Evolutionary conservation across 1,140 invertebrate genomes (phyloP).

Genomic region (Ericerus pela): DNA sequence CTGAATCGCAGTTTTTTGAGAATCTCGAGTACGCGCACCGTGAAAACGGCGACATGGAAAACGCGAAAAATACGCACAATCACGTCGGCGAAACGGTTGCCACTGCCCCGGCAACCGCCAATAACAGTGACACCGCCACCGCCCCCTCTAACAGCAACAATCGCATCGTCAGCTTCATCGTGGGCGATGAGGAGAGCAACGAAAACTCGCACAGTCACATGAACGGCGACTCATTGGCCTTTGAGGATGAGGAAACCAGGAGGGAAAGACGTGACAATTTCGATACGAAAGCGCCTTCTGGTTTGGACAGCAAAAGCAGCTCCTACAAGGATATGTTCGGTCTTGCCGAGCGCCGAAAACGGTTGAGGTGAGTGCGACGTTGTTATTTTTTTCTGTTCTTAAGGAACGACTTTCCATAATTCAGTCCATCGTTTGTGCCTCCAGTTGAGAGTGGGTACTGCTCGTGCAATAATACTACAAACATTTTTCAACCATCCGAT

Average conservation of each 20-base stretch:
- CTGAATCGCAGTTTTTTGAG: not conserved
- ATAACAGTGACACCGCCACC: constrained; percentile 4
- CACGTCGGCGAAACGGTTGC: not conserved
- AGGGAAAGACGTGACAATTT: constrained; percentile 33
- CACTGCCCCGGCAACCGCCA: not conserved
- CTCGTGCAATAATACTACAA: too few species aligned
- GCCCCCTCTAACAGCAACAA: not conserved
- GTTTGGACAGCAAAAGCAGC: constrained; percentile 23
- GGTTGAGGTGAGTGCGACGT: constrained; percentile 34
- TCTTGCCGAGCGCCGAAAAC: constrained; percentile 35
- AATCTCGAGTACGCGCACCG: not conserved
- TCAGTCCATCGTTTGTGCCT: too few species aligned
- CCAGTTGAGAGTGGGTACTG: too few species aligned
- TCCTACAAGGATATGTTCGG: constrained; percentile 30
- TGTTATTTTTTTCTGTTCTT: not conserved
- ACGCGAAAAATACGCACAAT: not conserved
- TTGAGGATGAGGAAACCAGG: constrained; percentile 27
- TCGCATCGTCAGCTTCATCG: constrained; percentile 17
- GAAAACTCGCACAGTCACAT: constrained; percentile 11
- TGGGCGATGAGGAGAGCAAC: constrained; percentile 16
- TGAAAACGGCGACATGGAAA: not conserved
- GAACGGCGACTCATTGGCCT: constrained; percentile 13
- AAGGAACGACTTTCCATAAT: not conserved
- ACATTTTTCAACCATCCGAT: too few species aligned
- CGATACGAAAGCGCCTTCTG: constrained; percentile 23